Evolutionary conservation across 2,888 invertebrate genomes (phyloP).

Genomic region (Metacarcinus magister): DNA sequence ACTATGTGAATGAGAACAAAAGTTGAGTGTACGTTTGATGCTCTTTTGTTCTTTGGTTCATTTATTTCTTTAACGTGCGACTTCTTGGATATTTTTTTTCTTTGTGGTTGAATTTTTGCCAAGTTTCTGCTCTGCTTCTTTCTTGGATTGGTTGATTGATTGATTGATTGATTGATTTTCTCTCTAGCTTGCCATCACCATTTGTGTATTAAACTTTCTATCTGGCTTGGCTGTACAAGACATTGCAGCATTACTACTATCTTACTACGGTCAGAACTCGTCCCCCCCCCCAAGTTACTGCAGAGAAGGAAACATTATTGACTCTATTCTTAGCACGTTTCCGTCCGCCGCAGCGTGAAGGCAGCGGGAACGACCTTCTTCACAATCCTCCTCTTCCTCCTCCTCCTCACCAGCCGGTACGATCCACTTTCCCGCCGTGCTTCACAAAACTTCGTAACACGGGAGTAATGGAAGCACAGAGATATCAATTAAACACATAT

Average conservation of each 20-base stretch:
- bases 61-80: too few species aligned
- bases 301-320: slow-evolving; percentile 14
- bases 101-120: too few species aligned
- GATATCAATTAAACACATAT: slow-evolving; percentile 32
- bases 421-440: background rate
- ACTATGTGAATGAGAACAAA: too few species aligned
- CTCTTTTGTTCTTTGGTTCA: too few species aligned
- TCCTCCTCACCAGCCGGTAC: background rate
- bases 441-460: background rate
- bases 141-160: too few species aligned
- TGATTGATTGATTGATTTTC: too few species aligned
- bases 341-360: background rate
- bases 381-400: background rate
- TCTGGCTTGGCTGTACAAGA: too few species aligned
- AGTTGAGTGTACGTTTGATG: too few species aligned
- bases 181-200: too few species aligned
- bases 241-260: background rate
- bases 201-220: too few species aligned
- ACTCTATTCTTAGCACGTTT: background rate
- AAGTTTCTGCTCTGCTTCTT: too few species aligned
- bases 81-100: too few species aligned
- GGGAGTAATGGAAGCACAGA: background rate
- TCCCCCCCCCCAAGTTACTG: background rate
- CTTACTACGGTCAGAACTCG: background rate
- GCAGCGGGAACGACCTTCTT: background rate